Conservation (phyloP, 2,888 invertebrate species). For the Pseudanteris insignis region DNA sequence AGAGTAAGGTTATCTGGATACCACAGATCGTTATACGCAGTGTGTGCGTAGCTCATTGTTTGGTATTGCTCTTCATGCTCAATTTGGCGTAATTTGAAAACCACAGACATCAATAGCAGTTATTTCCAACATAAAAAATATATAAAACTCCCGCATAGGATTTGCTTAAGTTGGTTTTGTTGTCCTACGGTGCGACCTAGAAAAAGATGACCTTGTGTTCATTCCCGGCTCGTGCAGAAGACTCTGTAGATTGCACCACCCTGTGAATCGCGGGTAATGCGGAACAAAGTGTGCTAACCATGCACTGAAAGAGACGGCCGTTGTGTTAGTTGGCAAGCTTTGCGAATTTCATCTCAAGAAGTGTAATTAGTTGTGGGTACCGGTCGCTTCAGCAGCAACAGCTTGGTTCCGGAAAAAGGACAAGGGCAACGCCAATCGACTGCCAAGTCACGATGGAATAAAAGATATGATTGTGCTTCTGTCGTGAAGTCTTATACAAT, state of each 20-base stretch:
- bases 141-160: constrained; percentile 13
- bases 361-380: constrained; percentile 27
- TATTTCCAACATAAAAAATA: constrained; percentile 16
- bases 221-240: constrained; percentile 12
- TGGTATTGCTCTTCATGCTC: constrained; percentile 10
- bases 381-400: constrained; percentile 6
- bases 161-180: constrained; percentile 22
- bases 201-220: constrained; percentile 28
- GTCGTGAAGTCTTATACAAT: no score
- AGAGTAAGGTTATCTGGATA: no score
- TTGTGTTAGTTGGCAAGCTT: constrained; percentile 12
- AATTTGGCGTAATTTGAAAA: constrained; percentile 24
- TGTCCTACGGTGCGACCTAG: constrained; percentile 34
- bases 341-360: constrained; percentile 6
- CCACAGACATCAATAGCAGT: constrained; percentile 16
- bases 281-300: no score
- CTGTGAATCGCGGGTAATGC: constrained; percentile 30
- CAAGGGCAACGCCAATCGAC: constrained; percentile 20
- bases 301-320: no score
- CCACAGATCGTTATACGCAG: constrained; percentile 15
- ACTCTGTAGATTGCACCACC: constrained; percentile 29
- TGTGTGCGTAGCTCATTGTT: constrained; percentile 11
- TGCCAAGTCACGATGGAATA: no score
- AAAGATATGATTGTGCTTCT: constrained; percentile 6
- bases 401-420: constrained; percentile 30